These are phyloP conservation scores for Hyperopisus bebe DNA, from an alignment of 2,113 vertebrate genomes.

Conservation along the genomic window DNA sequence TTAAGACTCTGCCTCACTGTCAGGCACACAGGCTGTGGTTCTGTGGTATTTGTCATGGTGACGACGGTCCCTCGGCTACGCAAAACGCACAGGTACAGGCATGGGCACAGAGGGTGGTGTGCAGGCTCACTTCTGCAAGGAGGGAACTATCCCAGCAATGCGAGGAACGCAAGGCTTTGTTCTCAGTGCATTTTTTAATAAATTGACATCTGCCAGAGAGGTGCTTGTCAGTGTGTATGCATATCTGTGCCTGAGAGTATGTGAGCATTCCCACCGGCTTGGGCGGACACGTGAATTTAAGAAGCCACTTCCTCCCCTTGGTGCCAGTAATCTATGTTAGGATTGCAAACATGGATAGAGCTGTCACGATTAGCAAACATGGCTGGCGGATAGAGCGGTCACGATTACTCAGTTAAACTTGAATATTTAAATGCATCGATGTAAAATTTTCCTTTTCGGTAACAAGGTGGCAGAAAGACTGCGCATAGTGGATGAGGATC, in stretches of 20 bases:
- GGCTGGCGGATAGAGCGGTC: too few species aligned
- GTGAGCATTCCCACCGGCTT: neutral
- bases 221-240: neutral
- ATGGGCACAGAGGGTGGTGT: neutral
- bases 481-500: neutral
- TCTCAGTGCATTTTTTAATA: neutral
- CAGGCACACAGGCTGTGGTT: neutral
- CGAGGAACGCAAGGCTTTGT: neutral
- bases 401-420: neutral
- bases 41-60: neutral
- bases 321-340: neutral
- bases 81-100: neutral
- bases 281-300: neutral
- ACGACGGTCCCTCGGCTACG: neutral
- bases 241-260: neutral
- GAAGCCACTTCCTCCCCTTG: neutral
- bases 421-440: neutral
- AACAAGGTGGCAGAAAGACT: neutral
- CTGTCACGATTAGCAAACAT: too few species aligned
- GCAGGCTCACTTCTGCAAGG: neutral
- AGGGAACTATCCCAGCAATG: neutral
- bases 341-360: too few species aligned
- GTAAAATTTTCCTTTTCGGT: neutral
- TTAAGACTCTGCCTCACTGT: neutral
- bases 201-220: neutral